phyloP scores from a whole-genome alignment of 1,140 invertebrate species.

The Trichogramma pretiosum region DNA sequence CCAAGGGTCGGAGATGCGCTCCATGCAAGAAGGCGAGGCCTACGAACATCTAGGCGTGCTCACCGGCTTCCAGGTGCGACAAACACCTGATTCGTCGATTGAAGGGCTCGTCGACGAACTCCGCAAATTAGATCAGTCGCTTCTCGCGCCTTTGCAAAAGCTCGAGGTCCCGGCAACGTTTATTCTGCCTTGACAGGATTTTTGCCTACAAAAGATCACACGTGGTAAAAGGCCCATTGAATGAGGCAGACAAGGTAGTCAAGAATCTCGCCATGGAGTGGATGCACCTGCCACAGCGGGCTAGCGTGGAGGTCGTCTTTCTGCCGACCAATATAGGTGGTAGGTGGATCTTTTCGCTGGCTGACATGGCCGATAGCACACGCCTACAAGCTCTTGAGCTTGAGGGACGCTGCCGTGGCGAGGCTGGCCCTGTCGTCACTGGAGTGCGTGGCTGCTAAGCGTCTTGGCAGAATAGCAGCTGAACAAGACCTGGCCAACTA shows the following conservation, averaged over 20 bases:
- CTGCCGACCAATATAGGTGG: not conserved
- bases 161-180: not conserved
- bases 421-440: not conserved
- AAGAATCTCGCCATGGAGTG: not conserved
- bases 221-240: not conserved
- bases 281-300: not conserved
- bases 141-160: slow-evolving; percentile 28
- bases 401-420: not conserved
- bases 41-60: slow-evolving; percentile 27
- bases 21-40: slow-evolving; percentile 17
- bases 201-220: no score
- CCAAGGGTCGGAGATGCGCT: not conserved
- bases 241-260: not conserved
- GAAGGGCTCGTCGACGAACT: slow-evolving; percentile 13
- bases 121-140: slow-evolving; percentile 14
- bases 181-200: not conserved
- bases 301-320: not conserved
- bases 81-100: slow-evolving; percentile 12
- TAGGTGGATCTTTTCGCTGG: not conserved
- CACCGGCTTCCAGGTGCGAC: slow-evolving; percentile 15
- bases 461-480: not conserved
- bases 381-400: not conserved
- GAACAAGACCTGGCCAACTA: not conserved
- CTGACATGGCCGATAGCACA: not conserved
- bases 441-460: not conserved